Percentiles rank a stretch among this genome's conserved stretches.
Conservation (phyloP, 2,888 invertebrate genomes). For the Malthinus seriepunctatus region DNA sequence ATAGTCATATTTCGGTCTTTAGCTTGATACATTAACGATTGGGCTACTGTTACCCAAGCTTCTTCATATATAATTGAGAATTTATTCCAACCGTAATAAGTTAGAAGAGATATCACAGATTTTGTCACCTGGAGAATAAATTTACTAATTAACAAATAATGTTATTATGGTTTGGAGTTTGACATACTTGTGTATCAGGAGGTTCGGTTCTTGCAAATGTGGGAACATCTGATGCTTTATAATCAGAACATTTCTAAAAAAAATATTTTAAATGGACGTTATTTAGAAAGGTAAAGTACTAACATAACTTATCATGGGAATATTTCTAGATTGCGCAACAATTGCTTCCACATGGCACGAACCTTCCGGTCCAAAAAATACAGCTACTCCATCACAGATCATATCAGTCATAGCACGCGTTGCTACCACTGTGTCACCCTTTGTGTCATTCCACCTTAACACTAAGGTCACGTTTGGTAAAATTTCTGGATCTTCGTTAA, state of each 20-base stretch:
- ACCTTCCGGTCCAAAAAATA: slow-evolving; percentile 95
- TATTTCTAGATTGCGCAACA: slow-evolving; percentile 89
- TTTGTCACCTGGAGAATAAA: slow-evolving; percentile 77
- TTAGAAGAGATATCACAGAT: slow-evolving; percentile 88
- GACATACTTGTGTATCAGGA: slow-evolving; percentile 82
- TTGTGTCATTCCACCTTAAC: slow-evolving; percentile 82
- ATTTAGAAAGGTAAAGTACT: slow-evolving; percentile 57
- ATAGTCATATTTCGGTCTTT: slow-evolving; percentile 78
- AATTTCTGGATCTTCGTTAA: slow-evolving; percentile 70
- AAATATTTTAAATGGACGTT: slow-evolving; percentile 1
- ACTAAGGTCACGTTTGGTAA: slow-evolving; percentile 75
- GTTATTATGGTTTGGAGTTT: background rate
- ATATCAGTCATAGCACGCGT: slow-evolving; percentile 86
- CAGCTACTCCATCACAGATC: slow-evolving; percentile 87
- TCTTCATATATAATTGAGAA: slow-evolving; percentile 88
- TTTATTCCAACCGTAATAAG: slow-evolving; percentile 92
- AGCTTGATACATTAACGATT: slow-evolving; percentile 78
- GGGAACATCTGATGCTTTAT: slow-evolving; percentile 81
- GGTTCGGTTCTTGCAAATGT: slow-evolving; percentile 95
- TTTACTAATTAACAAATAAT: slow-evolving; percentile 18
- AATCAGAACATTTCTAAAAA: slow-evolving; percentile 92
- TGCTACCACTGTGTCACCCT: slow-evolving; percentile 81
- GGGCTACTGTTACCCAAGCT: slow-evolving; percentile 79
- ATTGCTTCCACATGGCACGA: slow-evolving; percentile 94
- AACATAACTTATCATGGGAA: slow-evolving; percentile 97